Evolutionary conservation across 2,797 vertebrate species (phyloP).

Genomic region (Danio kyathit): DNA sequence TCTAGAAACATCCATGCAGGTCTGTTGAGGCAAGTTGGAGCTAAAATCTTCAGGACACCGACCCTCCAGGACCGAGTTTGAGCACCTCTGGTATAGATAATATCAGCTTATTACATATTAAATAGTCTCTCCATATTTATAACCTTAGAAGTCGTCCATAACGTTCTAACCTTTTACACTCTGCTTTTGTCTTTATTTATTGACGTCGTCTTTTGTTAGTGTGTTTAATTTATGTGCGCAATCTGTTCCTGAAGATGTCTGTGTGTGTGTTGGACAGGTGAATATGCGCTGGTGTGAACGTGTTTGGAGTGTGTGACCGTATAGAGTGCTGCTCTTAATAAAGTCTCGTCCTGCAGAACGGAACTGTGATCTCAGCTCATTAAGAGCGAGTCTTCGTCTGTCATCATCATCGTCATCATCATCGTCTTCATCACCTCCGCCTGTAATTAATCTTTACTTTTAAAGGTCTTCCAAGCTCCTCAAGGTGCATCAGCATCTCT

Average conservation of each 20-base stretch:
- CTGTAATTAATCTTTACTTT: slow-evolving; percentile 72
- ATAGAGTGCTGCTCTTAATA: slow-evolving; percentile 54
- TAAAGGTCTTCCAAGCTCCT: slow-evolving; percentile 20
- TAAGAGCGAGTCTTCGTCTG: slow-evolving; percentile 61
- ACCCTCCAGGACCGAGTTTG: too few relatives aligned
- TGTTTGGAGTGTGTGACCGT: slow-evolving; percentile 34
- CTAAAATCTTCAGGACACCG: too few relatives aligned
- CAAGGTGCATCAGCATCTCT: slow-evolving; percentile 63
- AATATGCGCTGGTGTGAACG: slow-evolving; percentile 35
- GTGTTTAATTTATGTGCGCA: slow-evolving; percentile 32
- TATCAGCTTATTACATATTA: not conserved
- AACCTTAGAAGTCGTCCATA: slow-evolving; percentile 11
- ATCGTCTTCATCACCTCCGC: slow-evolving; percentile 39
- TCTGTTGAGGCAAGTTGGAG: too few relatives aligned
- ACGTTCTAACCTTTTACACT: not conserved
- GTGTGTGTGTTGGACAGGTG: slow-evolving; percentile 38
- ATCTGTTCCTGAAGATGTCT: slow-evolving; percentile 18
- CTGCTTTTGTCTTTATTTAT: slow-evolving; percentile 17
- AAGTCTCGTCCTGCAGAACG: slow-evolving; percentile 49
- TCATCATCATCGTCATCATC: slow-evolving; percentile 47
- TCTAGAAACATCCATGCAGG: too few relatives aligned
- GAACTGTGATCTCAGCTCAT: slow-evolving; percentile 70
- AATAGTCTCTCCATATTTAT: not conserved
- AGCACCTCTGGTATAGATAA: too few relatives aligned
- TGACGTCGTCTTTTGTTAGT: slow-evolving; percentile 4